Percentiles rank a stretch among this genome's conserved stretches.
Conservation (phyloP, 2,888 invertebrate species). For the Lasioglossum zephyrum region DNA sequence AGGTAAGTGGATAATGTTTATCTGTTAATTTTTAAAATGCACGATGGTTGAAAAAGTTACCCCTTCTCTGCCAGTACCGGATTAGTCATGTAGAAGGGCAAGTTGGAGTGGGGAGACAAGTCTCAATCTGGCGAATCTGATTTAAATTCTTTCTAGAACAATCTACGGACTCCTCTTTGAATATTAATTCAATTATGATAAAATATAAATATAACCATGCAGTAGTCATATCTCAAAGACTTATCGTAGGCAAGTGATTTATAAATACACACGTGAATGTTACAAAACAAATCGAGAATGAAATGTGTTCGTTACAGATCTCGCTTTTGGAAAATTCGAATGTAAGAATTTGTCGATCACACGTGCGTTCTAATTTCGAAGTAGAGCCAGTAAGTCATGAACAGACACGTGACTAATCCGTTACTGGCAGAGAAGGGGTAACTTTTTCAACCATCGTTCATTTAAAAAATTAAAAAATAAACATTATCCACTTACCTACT, state of each 20-base stretch:
- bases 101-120: too few relatives aligned
- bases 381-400: not conserved
- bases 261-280: too few relatives aligned
- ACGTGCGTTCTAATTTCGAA: not conserved
- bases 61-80: too few relatives aligned
- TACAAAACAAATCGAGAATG: not conserved
- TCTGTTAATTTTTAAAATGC: not conserved
- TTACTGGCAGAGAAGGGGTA: too few relatives aligned
- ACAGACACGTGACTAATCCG: not conserved
- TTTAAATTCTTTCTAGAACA: conserved; percentile 61
- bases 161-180: conserved; percentile 52
- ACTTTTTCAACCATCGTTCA: not conserved
- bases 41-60: not conserved
- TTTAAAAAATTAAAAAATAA: not conserved
- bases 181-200: conserved; percentile 63
- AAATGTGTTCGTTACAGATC: not conserved
- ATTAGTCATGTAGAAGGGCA: too few relatives aligned
- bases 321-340: not conserved
- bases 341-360: not conserved
- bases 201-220: too few relatives aligned
- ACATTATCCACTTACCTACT: too few relatives aligned
- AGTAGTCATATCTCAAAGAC: too few relatives aligned
- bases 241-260: too few relatives aligned
- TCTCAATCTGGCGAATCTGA: too few relatives aligned
- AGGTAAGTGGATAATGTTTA: not conserved